These are phyloP conservation scores for Sphaeramia orbicularis DNA, from an alignment of 2,797 vertebrate genomes.

Conservation along the genomic window DNA sequence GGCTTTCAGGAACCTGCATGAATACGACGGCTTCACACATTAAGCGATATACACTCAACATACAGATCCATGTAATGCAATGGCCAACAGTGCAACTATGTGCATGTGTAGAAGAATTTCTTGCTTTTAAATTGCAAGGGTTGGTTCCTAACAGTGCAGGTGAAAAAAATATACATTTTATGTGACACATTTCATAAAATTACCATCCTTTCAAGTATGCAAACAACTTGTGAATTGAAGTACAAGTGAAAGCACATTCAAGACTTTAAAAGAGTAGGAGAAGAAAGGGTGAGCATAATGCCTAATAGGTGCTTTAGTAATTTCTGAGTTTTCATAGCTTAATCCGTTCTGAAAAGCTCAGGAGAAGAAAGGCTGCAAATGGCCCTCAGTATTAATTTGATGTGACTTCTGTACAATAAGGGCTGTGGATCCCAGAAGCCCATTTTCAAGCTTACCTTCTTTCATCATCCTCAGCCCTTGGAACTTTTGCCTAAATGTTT, in stretches of 20 bases:
- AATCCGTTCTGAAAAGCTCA: slow-evolving; percentile 99
- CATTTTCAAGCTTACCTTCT: slow-evolving; percentile 90
- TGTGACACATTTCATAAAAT: slow-evolving; percentile 50
- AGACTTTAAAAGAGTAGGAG: slow-evolving; percentile 78
- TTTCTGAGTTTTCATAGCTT: slow-evolving; percentile 99
- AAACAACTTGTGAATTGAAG: slow-evolving; percentile 66
- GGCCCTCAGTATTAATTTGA: slow-evolving; percentile 99
- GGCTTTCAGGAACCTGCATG: slow-evolving; percentile 32
- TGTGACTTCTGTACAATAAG: slow-evolving; percentile 99
- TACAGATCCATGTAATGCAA: not conserved
- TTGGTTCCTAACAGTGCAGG: slow-evolving; percentile 2
- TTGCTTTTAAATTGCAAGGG: not conserved
- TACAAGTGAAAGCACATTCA: slow-evolving; percentile 64
- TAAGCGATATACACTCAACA: slow-evolving; percentile 1
- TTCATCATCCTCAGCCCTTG: slow-evolving; percentile 86
- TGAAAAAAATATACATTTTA: slow-evolving; percentile 38
- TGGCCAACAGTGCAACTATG: too few species aligned
- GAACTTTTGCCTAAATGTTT: slow-evolving; percentile 92
- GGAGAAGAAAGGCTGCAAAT: slow-evolving; percentile 97
- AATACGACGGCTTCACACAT: slow-evolving; percentile 13
- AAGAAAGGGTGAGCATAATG: slow-evolving; percentile 82
- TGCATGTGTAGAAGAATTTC: not conserved
- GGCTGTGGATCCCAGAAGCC: slow-evolving; percentile 92
- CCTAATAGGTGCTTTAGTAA: slow-evolving; percentile 99
- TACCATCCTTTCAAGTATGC: slow-evolving; percentile 58